phyloP scores from a whole-genome alignment of 2,113 vertebrate genomes.

The Dasyurus viverrinus region DNA sequence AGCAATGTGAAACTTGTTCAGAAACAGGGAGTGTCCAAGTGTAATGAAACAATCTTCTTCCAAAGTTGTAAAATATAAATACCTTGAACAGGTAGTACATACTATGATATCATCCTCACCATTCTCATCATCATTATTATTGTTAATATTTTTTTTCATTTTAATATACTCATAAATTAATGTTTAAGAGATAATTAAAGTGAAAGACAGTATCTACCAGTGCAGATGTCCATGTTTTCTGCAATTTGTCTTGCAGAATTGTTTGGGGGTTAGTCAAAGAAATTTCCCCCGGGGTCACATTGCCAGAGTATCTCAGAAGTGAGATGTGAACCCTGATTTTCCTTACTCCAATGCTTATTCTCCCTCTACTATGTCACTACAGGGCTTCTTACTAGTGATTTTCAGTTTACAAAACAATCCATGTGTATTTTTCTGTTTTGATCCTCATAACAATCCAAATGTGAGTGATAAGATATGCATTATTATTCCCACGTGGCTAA shows the following conservation, averaged over 20 bases:
- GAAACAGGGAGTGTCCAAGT: slow-evolving; percentile 12
- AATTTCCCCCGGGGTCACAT: background rate
- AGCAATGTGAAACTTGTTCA: background rate
- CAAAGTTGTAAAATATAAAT: slow-evolving; percentile 13
- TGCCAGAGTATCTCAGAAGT: background rate
- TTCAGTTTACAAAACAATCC: no score
- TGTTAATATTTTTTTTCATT: background rate
- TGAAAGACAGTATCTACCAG: background rate
- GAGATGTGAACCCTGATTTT: background rate
- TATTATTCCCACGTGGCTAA: background rate
- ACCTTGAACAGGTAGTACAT: background rate
- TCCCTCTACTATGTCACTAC: background rate
- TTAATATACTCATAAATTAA: background rate
- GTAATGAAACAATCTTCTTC: background rate
- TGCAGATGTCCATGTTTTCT: background rate
- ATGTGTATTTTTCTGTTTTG: background rate
- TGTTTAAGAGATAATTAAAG: background rate
- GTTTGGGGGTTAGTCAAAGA: background rate
- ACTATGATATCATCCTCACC: background rate
- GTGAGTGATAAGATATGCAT: background rate
- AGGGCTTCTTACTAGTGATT: background rate
- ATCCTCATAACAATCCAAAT: background rate
- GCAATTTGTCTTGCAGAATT: background rate
- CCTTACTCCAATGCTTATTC: background rate
- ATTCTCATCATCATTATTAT: background rate